These are phyloP conservation scores for Hydropsyche betteni DNA, from an alignment of 2,888 invertebrate genomes.

Conservation along the genomic window DNA sequence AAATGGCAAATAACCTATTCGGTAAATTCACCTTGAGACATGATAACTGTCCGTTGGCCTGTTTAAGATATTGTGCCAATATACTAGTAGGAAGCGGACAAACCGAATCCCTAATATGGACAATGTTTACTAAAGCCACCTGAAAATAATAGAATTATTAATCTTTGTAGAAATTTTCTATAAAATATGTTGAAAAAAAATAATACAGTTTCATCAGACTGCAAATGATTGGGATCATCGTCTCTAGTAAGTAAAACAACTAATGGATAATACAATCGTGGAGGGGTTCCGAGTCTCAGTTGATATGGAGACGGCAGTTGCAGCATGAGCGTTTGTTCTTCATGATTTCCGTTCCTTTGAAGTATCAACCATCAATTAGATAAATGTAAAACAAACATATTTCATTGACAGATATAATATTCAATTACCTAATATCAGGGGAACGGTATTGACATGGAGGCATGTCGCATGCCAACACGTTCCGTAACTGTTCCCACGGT, in stretches of 20 bases:
- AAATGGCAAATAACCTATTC: no score
- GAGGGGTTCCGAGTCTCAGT: constrained; percentile 76
- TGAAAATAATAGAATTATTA: constrained; percentile 58
- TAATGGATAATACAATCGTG: constrained; percentile 78
- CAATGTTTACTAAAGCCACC: constrained; percentile 83
- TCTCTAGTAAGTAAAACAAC: constrained; percentile 78
- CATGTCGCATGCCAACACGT: constrained; percentile 69
- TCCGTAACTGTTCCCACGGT: constrained; percentile 72
- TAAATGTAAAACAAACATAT: neutral
- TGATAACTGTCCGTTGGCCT: constrained; percentile 82
- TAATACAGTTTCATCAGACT: constrained; percentile 80
- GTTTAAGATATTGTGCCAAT: constrained; percentile 86
- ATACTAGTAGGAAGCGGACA: constrained; percentile 83
- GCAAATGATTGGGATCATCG: constrained; percentile 69
- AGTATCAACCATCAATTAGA: neutral
- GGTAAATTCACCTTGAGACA: constrained; percentile 76
- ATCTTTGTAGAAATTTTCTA: neutral
- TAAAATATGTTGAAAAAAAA: neutral
- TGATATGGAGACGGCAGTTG: constrained; percentile 70
- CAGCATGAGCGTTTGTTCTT: constrained; percentile 71
- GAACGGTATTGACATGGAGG: constrained; percentile 53
- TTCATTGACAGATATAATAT: no score
- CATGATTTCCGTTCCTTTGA: constrained; percentile 72
- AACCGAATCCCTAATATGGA: constrained; percentile 83
- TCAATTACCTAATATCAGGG: constrained; percentile 52